These are phyloP conservation scores for Campoletis raptor DNA, from an alignment of 2,888 invertebrate species.

Conservation along the genomic window DNA sequence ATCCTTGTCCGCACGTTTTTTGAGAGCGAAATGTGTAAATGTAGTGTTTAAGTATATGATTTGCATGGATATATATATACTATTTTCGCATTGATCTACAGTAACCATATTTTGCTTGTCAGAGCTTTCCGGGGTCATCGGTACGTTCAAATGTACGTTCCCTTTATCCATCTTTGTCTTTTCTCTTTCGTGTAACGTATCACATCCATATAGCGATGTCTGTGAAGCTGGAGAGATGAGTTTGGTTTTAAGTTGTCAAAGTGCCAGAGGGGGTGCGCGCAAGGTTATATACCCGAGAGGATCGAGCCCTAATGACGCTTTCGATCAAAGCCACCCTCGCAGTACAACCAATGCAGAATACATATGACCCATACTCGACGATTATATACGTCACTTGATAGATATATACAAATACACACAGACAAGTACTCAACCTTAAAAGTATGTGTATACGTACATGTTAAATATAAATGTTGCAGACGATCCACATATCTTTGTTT, in stretches of 20 bases:
- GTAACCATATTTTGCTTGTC: conserved; percentile 54
- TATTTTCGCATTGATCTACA: conserved; percentile 47
- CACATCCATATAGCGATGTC: conserved; percentile 28
- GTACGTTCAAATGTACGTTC: conserved; percentile 41
- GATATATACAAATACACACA: background rate
- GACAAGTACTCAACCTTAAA: background rate
- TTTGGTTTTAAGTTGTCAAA: conserved; percentile 67
- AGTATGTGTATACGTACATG: background rate
- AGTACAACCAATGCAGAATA: conserved; percentile 27
- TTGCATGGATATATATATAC: background rate
- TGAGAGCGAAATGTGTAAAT: background rate
- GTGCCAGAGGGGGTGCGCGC: conserved; percentile 56
- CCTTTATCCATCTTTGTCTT: conserved; percentile 53
- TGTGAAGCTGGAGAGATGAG: conserved; percentile 53
- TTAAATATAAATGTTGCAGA: conserved; percentile 33
- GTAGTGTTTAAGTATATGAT: background rate
- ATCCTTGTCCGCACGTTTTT: background rate
- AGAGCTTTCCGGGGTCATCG: conserved; percentile 22
- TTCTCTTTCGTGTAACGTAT: conserved; percentile 36
- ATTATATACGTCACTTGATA: conserved; percentile 12
- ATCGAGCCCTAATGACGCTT: conserved; percentile 62
- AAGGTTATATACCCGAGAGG: conserved; percentile 56
- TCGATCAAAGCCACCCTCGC: conserved; percentile 64
- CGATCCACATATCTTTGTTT: conserved; percentile 52
- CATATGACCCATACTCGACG: background rate